Base-by-base conservation (phyloP, 2,797 vertebrate genomes). In the Catharus ustulatus region DNA sequence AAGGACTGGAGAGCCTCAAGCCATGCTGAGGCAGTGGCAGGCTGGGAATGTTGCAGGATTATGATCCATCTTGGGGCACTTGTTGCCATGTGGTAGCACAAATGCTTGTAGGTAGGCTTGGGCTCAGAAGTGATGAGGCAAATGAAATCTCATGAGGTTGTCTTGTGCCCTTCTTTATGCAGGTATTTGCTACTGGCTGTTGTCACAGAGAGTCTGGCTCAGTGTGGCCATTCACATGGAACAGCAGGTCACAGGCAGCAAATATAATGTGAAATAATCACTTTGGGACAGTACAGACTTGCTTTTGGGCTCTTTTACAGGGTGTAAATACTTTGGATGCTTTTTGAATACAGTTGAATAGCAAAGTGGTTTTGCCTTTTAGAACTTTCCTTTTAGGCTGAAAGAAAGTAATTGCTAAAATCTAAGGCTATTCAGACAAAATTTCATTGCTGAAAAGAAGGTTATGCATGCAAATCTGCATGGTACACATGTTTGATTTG, bases 351-450 rank as follows among this genome's bases (percentile, higher is more conserved):
- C 30, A 45, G 51, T 58, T 89, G 34, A 90, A 79, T 66, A 84
- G 32, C 24, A 11, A 73, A 79, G 78, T 45, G 51, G 11, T n/a
- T 91, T 87, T 87, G 42, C 36, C 19, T 82, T 57, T 84, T 67
- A 36, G 30, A 54, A 13, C 34, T 87, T 90, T 76, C 29, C n/a
- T 72, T 93, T 61, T 61, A 80, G 93, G 52, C 61, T 83, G 46
- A 71, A 82, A 93, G 54, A 67, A n/a, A 75, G 48, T 81, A 87
- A 90, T 87, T 79, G 58, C 58, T 73, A 62, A 94, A 92, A 90
- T 69, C 55, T 58, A 55, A 82, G 71, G 59, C 77, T 81, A 82
- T 82, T 94, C 55, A 86, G 42, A 23, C 46, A 79, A 81, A 88
- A 72, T 54, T 63, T 61, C 24, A 11, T 43, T 73, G 67, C 74